Percentiles rank a stretch among this genome's conserved stretches.
Evolutionary conservation across 2,797 vertebrate species (phyloP).

Genomic region (Acestrorhynchus altus): DNA sequence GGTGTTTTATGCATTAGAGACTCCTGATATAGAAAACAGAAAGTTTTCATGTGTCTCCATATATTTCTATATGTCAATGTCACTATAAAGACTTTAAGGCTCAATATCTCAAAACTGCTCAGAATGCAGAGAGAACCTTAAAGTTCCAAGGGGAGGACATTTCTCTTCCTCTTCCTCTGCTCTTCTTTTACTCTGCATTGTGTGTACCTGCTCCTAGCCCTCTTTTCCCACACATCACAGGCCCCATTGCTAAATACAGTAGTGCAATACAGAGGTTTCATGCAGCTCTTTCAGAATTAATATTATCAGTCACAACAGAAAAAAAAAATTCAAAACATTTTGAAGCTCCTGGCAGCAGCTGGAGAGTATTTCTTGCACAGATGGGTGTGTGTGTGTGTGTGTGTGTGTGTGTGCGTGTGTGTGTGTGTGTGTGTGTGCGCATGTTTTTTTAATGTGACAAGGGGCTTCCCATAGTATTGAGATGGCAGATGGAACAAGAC

Average conservation of each 20-base stretch:
- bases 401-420: conserved; percentile 31
- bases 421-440: conserved; percentile 9
- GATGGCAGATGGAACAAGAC: conserved; percentile 36
- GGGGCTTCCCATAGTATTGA: conserved; percentile 46
- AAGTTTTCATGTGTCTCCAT: too few relatives aligned
- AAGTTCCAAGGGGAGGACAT: too few relatives aligned
- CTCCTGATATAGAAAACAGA: too few relatives aligned
- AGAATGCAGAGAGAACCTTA: too few relatives aligned
- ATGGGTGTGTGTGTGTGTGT: conserved; percentile 35
- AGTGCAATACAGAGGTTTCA: background rate
- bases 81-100: too few relatives aligned
- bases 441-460: conserved; percentile 38
- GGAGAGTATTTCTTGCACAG: conserved; percentile 43
- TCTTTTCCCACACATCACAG: too few relatives aligned
- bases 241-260: background rate
- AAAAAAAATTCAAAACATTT: background rate
- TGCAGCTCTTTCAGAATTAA: background rate
- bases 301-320: conserved; percentile 22
- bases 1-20: too few relatives aligned
- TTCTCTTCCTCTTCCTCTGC: too few relatives aligned
- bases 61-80: too few relatives aligned
- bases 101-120: too few relatives aligned
- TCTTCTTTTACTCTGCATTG: background rate
- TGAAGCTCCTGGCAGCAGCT: conserved; percentile 45
- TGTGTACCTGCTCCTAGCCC: background rate